Base-by-base conservation (phyloP, 2,797 vertebrate species). In the Yasuhikotakia modesta region DNA sequence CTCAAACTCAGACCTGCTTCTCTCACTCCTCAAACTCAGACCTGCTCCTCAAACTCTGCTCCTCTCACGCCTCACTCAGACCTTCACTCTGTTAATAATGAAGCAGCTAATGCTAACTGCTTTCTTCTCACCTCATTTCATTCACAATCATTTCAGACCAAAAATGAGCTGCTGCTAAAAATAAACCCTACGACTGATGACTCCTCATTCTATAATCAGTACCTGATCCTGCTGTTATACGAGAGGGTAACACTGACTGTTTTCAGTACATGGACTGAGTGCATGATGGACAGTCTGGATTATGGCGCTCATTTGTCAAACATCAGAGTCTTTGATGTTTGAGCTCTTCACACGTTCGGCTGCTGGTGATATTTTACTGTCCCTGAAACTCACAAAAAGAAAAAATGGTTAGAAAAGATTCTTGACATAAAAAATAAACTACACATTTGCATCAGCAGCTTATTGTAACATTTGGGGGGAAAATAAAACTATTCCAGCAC, bases 161-260 rank as follows among this genome's bases (percentile, higher is more conserved):
- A 72, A 67, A 58, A 65, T 52, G 35, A 73, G 48, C 10, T 13
- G 52, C 52, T 63, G 67, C 63, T 39, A 21, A 81, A 71, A 77
- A 64, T 72, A 24, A 72, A 58, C 45, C 24, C 68, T 60, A 67
- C 35, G 68, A 21, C 19, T 61, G 71, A 73, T 69, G 63, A 78
- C 45, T 46, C 53, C 63, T 73, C 70, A 27, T 45, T 79, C 19
- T 4, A 63, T 35, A 72, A 68, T 63, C 55, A 76, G 57, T 19
- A 21, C 57, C 45, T 45, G n/a, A 27, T 72, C 16, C 27, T 50
- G 63, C 53, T 39, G 60, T 50, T 61, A 53, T 57, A 17, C 46
- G 22, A 24, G 30, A 43, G 72, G 61, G 53, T 48, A 39, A 21
- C 5, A 52, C 17, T 63, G 6, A 52, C 4, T 2, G 16, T 5